A percentile compares a stretch with the other conserved stretches of the same genome.
Conservation (phyloP, 2,113 vertebrate species). For the Neofelis nebulosa region DNA sequence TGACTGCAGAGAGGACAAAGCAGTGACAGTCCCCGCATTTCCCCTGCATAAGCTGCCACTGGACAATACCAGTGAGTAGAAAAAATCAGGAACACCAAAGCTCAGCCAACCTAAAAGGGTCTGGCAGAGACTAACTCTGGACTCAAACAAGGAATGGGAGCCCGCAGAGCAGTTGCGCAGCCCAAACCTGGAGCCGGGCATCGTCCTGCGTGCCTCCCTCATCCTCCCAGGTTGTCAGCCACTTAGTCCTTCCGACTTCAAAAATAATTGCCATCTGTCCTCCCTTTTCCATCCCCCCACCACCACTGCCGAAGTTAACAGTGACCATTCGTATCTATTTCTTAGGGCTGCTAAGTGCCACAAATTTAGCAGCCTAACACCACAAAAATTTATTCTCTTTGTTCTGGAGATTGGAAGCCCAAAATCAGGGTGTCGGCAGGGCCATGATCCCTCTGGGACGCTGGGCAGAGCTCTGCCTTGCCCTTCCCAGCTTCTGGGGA, state of each 20-base stretch:
- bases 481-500: background rate
- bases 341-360: background rate
- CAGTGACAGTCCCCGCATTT: accelerated
- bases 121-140: background rate
- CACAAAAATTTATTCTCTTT: accelerated
- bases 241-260: background rate
- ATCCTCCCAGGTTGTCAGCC: accelerated
- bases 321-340: accelerated
- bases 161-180: background rate
- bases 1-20: background rate
- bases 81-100: background rate
- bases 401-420: background rate
- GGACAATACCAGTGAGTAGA: too few relatives aligned
- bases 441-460: background rate
- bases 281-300: background rate
- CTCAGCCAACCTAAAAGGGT: background rate
- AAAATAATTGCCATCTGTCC: too few relatives aligned
- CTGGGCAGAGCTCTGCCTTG: background rate
- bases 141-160: background rate
- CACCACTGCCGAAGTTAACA: too few relatives aligned
- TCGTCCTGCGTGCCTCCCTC: background rate
- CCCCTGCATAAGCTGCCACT: too few relatives aligned
- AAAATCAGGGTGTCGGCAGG: background rate
- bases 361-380: background rate
- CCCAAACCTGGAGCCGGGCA: background rate